These are phyloP conservation scores for Nothobranchius kuhntae DNA, from an alignment of 2,113 vertebrate genomes.

Conservation along the genomic window DNA sequence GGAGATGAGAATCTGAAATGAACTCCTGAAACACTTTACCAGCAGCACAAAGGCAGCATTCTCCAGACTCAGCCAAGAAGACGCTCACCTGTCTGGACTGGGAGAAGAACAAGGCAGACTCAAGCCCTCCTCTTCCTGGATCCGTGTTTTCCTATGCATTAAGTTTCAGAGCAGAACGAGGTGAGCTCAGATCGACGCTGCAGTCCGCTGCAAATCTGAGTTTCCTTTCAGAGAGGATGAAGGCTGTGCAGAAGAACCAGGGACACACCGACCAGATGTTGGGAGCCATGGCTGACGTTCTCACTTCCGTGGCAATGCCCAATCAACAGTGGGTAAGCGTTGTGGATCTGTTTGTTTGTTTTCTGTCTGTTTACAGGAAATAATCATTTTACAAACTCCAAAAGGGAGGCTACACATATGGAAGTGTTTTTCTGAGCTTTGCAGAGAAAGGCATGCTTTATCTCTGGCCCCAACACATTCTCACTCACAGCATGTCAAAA, in stretches of 20 bases:
- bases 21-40: background rate
- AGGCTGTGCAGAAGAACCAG: conserved; percentile 80
- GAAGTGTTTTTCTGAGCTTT: conserved; percentile 21
- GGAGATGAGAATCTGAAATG: conserved; percentile 1
- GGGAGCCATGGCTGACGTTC: conserved; percentile 85
- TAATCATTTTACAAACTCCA: background rate
- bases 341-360: conserved; percentile 26
- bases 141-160: conserved; percentile 57
- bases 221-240: conserved; percentile 71
- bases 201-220: conserved; percentile 6
- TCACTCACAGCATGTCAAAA: no score
- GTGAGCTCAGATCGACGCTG: conserved; percentile 48
- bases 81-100: conserved; percentile 41
- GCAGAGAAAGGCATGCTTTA: background rate
- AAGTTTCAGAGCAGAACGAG: conserved; percentile 54
- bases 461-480: background rate
- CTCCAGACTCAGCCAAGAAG: conserved; percentile 30
- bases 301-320: conserved; percentile 83
- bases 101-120: conserved; percentile 33
- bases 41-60: conserved; percentile 20
- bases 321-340: conserved; percentile 82
- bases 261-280: conserved; percentile 85
- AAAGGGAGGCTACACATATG: conserved; percentile 6
- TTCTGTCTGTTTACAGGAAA: conserved; percentile 20
- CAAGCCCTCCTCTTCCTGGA: conserved; percentile 50